These are phyloP conservation scores for Aurelia aurita complex sp. Pacific DNA, from an alignment of 30 jellyfish, hydroid and myxozoan species.

Conservation along the genomic window DNA sequence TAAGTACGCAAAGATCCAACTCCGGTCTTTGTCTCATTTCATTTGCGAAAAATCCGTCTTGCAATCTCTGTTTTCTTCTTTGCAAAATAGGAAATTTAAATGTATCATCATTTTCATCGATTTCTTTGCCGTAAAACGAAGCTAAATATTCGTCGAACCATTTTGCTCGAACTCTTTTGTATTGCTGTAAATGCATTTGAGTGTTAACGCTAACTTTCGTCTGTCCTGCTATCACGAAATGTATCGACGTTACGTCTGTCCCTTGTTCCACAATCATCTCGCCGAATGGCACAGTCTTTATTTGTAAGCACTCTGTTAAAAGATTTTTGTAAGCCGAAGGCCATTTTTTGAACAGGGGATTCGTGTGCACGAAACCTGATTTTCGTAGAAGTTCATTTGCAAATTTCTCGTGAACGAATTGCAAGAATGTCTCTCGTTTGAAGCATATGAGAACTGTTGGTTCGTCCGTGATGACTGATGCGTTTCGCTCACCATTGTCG, in stretches of 20 bases:
- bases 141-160: slow-evolving; percentile 17
- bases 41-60: slow-evolving; percentile 76
- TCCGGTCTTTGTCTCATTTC: slow-evolving; percentile 82
- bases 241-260: slow-evolving; percentile 44
- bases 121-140: slow-evolving; percentile 20
- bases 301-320: slow-evolving; percentile 83
- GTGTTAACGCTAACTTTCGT: slow-evolving; percentile 73
- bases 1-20: slow-evolving; percentile 43
- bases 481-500: slow-evolving; percentile 78
- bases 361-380: slow-evolving; percentile 87
- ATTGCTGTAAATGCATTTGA: slow-evolving; percentile 52
- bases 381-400: slow-evolving; percentile 85
- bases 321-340: slow-evolving; percentile 88
- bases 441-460: slow-evolving; percentile 69
- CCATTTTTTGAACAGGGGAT: slow-evolving; percentile 86
- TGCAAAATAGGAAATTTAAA: slow-evolving; percentile 49
- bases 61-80: slow-evolving; percentile 38
- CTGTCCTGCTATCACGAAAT: slow-evolving; percentile 83
- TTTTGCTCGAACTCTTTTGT: slow-evolving; percentile 30
- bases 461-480: slow-evolving; percentile 91
- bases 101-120: slow-evolving; percentile 39
- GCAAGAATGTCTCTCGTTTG: slow-evolving; percentile 61
- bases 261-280: slow-evolving; percentile 85
- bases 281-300: slow-evolving; percentile 65
- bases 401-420: slow-evolving; percentile 80